These are phyloP conservation scores for Hipparchia sbordonii DNA, from an alignment of 2,888 invertebrate species.

Conservation along the genomic window DNA sequence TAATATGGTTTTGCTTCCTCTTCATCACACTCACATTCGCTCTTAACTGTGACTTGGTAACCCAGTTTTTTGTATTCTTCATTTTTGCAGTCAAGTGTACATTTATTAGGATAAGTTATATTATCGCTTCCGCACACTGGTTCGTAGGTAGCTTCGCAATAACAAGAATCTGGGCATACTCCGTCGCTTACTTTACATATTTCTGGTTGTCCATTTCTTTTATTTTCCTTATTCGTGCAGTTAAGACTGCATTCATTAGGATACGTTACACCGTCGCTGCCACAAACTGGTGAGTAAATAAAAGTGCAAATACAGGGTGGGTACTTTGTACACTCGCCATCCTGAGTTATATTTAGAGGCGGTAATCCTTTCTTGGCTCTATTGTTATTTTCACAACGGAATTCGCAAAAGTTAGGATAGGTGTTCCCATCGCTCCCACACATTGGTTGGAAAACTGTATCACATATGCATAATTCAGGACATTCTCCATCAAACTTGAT, in stretches of 20 bases:
- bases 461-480: constrained; percentile 41
- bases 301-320: constrained; percentile 33
- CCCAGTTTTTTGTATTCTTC: constrained; percentile 23
- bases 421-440: constrained; percentile 42
- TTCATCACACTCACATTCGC: constrained; percentile 22
- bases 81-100: constrained; percentile 44
- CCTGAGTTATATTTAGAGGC: constrained; percentile 1
- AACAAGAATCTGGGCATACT: constrained; percentile 34
- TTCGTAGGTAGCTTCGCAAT: constrained; percentile 33
- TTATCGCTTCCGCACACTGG: constrained; percentile 49
- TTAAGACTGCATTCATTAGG: constrained; percentile 36
- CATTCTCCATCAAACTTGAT: constrained; percentile 44
- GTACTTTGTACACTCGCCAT: constrained; percentile 30
- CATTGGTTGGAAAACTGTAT: constrained; percentile 34
- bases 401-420: constrained; percentile 37
- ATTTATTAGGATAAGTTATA: constrained; percentile 45
- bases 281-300: constrained; percentile 42
- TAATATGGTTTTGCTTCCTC: constrained; percentile 18
- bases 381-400: constrained; percentile 28
- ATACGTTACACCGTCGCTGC: constrained; percentile 42
- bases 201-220: constrained; percentile 4
- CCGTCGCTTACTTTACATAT: constrained; percentile 28
- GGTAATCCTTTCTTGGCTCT: constrained; percentile 13
- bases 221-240: constrained; percentile 34
- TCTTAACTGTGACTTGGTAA: constrained; percentile 23